Conservation (phyloP, 2,113 vertebrate genomes). For the Ochotona princeps region DNA sequence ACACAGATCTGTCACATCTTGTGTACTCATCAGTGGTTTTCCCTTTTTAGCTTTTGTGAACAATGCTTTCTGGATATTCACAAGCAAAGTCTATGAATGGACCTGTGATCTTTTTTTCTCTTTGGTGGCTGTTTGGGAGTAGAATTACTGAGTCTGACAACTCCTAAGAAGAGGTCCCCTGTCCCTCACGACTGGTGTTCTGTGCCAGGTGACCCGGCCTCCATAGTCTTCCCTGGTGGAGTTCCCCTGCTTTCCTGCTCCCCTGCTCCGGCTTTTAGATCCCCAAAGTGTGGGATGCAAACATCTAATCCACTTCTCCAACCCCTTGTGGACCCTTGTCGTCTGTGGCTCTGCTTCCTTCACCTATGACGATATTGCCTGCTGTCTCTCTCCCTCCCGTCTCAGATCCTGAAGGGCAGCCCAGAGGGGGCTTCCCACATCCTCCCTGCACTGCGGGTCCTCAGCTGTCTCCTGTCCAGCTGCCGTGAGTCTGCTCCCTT, state of each 20-base stretch:
- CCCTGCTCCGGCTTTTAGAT: not conserved
- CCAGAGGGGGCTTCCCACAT: conserved; percentile 86
- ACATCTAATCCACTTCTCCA: not conserved
- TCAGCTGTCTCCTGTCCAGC: conserved; percentile 88
- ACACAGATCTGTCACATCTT: not conserved
- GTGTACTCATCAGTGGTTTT: not conserved
- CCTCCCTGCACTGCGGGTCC: conserved; percentile 85
- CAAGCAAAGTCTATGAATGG: not conserved
- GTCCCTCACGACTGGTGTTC: not conserved
- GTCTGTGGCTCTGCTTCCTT: not conserved
- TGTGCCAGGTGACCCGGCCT: not conserved
- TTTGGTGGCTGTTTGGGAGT: not conserved
- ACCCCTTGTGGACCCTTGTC: not conserved
- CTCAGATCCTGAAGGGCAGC: conserved; percentile 88
- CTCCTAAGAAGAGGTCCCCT: not conserved
- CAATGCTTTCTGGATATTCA: not conserved
- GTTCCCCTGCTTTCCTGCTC: not conserved
- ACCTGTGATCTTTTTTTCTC: not conserved
- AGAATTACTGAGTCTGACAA: not conserved
- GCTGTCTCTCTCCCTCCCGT: not conserved
- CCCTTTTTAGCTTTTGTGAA: not conserved
- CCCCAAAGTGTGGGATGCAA: not conserved
- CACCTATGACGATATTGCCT: not conserved
- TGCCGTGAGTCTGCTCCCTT: conserved; percentile 83
- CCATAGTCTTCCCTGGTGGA: not conserved